Evolutionary conservation across 1,140 invertebrate species (phyloP), one percentile per base, ranked within the genome.

Genomic region (Zaprionus lachaisei): DNA sequence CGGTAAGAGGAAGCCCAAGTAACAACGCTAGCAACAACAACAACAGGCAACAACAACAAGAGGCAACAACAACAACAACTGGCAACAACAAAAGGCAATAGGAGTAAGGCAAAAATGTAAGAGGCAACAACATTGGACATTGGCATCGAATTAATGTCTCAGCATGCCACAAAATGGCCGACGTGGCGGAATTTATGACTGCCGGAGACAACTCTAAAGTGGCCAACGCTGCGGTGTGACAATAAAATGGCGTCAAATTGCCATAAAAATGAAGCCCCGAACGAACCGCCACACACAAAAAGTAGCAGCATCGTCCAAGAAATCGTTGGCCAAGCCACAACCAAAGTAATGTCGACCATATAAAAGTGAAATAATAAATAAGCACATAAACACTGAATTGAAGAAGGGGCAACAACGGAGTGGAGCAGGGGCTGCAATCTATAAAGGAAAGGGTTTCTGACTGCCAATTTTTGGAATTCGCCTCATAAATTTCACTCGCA

Each of bases 221-320:
- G 85, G 83, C 72, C 83, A 57, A 79, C 60, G 41, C 81, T 66
- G 73, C 78, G 74, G 81, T 76, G 84, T 89, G 85, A 89, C 84
- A 89, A 87, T 90, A 89, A 89, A 89, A 89, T 70, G 81, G 84
- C 80, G 81, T 90, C 81, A 90, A 90, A 89, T 89, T 78, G 79
- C 84, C 85, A 87, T 87, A 90, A 89, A 89, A 89, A 75, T 62
- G 74, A 71, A 55, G 64, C 68, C 60, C 34, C 47, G 17, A 20
- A 72, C 22, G 54, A 56, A 41, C 31, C 44, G 54, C 37, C 28
- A 67, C 24, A 47, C 65, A 65, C 47, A 17, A 47, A 47, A 17
- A 7, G 56, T 66, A 57, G 54, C 26, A 34, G 56, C 31, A n/a
- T 47, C 44, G 28, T 37, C 58, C 47, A 61, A 41, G 28, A 26